phyloP scores from a whole-genome alignment of 2,888 invertebrate species.

The Nemoura dubitans region DNA sequence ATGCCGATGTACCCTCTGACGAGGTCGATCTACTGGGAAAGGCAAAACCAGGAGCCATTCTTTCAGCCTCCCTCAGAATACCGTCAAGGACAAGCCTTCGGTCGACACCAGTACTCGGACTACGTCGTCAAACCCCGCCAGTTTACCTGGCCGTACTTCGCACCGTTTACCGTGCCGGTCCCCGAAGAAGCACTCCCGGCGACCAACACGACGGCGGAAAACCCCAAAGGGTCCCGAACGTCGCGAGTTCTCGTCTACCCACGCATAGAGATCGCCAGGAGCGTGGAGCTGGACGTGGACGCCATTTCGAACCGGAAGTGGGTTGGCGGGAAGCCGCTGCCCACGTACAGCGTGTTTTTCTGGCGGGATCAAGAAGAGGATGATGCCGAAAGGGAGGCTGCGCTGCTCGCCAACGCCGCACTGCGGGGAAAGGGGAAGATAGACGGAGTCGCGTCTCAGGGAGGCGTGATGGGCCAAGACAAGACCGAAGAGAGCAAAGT shows the following conservation, averaged over 20 bases:
- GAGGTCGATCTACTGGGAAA: not conserved
- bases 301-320: not conserved
- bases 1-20: not conserved
- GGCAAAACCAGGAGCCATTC: not conserved
- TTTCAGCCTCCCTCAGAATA: not conserved
- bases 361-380: not conserved
- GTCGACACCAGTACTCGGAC: not conserved
- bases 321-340: not conserved
- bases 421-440: not conserved
- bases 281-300: slow-evolving; percentile 13
- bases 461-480: not conserved
- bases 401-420: not conserved
- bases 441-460: not conserved
- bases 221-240: not conserved
- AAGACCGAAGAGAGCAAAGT: not conserved
- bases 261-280: slow-evolving; percentile 12
- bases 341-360: not conserved
- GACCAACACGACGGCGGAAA: not conserved
- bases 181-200: not conserved
- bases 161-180: not conserved
- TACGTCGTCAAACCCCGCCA: not conserved
- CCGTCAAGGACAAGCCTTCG: not conserved
- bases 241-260: not conserved
- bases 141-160: not conserved
- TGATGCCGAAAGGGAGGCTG: not conserved